phyloP scores from a whole-genome alignment of 1,140 invertebrate genomes.

The Anastrepha obliqua region DNA sequence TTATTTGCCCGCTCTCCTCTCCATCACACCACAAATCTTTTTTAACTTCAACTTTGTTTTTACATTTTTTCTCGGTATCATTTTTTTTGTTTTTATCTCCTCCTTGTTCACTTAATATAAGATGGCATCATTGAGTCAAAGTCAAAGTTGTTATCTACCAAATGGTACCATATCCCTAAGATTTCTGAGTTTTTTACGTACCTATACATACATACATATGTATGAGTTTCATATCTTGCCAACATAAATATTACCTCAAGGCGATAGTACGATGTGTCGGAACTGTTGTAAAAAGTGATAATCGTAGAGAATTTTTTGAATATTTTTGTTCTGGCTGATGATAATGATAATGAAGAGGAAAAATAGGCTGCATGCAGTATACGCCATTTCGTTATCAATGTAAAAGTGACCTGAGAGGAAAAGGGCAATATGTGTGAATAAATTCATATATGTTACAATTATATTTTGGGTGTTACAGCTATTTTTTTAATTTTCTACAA shows the following conservation, averaged over 20 bases:
- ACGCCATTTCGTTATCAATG: not conserved
- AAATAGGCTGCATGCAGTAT: not conserved
- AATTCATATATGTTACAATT: too few relatives aligned
- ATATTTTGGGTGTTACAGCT: too few relatives aligned
- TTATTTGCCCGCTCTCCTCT: not conserved
- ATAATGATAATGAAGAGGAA: not conserved
- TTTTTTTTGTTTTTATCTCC: not conserved
- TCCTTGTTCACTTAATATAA: not conserved
- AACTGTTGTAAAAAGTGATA: constrained; percentile 13
- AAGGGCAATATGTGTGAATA: not conserved
- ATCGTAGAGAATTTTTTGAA: not conserved
- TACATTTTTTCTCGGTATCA: not conserved
- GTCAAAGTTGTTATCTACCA: not conserved
- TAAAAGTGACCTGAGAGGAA: not conserved
- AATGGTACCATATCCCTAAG: not conserved
- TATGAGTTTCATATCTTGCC: too few relatives aligned
- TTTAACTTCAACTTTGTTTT: not conserved
- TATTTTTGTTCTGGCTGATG: not conserved
- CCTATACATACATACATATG: not conserved
- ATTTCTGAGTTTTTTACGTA: too few relatives aligned
- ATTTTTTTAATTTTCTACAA: too few relatives aligned
- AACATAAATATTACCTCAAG: not conserved
- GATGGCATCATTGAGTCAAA: not conserved
- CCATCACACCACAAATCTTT: not conserved
- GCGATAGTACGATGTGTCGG: not conserved